Conservation (phyloP, 2,888 invertebrate genomes). For the Theretra japonica region DNA sequence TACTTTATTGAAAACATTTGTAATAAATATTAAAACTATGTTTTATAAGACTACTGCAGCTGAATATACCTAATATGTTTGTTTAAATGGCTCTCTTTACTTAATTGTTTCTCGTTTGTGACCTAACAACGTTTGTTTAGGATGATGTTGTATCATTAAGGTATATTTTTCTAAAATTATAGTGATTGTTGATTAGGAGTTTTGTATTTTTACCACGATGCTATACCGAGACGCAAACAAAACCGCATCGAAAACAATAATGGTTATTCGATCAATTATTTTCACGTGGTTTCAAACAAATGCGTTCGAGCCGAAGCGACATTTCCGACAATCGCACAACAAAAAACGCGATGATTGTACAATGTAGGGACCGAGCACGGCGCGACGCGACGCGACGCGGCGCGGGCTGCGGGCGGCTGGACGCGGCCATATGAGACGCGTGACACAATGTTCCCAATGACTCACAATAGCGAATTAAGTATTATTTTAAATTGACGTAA, state of each 20-base stretch:
- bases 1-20: too few species aligned
- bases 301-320: slow-evolving; percentile 31
- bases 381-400: slow-evolving; percentile 13
- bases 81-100: too few species aligned
- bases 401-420: slow-evolving; percentile 18
- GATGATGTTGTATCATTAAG: too few species aligned
- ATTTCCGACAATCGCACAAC: slow-evolving; percentile 42
- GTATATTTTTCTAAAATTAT: too few species aligned
- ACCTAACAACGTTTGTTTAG: too few species aligned
- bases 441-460: slow-evolving; percentile 81
- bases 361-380: background rate
- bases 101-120: too few species aligned
- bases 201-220: too few species aligned
- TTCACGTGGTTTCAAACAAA: slow-evolving; percentile 3
- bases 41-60: too few species aligned
- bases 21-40: too few species aligned
- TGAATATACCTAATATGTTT: too few species aligned
- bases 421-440: slow-evolving; percentile 53
- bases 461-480: slow-evolving; percentile 84
- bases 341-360: slow-evolving; percentile 27
- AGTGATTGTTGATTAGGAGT: too few species aligned
- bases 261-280: slow-evolving; percentile 1
- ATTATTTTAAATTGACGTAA: slow-evolving; percentile 85
- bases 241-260: background rate
- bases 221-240: background rate